Conservation (phyloP, 2,797 vertebrate species). For the Schizopygopsis pylzovi region DNA sequence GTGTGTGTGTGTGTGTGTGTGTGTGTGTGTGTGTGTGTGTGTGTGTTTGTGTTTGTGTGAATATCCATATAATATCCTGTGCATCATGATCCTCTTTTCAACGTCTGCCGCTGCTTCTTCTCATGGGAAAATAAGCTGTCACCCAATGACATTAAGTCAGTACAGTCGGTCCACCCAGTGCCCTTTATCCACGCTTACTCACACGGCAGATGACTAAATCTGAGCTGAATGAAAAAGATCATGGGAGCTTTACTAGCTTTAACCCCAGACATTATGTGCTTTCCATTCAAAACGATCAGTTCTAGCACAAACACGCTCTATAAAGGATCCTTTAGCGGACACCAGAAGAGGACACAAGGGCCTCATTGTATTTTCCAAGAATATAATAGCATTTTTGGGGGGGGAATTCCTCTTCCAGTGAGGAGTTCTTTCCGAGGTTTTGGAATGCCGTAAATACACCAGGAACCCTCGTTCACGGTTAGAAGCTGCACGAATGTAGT, state of each 20-base stretch:
- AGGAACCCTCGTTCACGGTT: conserved; percentile 8
- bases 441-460: conserved; percentile 39
- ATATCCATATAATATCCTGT: too few species aligned
- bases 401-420: conserved; percentile 17
- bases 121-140: conserved; percentile 50
- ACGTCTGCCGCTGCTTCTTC: conserved; percentile 28
- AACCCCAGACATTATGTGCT: conserved; percentile 1
- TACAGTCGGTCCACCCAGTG: conserved; percentile 69
- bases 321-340: conserved; percentile 30
- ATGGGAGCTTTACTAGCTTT: not conserved
- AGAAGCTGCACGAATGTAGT: not conserved
- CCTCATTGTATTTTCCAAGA: conserved; percentile 26
- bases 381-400: conserved; percentile 21
- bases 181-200: conserved; percentile 69
- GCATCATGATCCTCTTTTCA: not conserved
- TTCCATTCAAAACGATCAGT: conserved; percentile 27
- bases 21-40: too few species aligned
- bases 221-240: conserved; percentile 25
- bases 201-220: conserved; percentile 28
- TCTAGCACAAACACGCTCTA: not conserved
- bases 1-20: too few species aligned
- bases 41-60: too few species aligned
- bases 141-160: conserved; percentile 58
- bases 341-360: conserved; percentile 15
- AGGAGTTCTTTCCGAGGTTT: conserved; percentile 26